These are phyloP conservation scores for Xanthia icteritia DNA, from an alignment of 2,888 invertebrate genomes.

Conservation along the genomic window DNA sequence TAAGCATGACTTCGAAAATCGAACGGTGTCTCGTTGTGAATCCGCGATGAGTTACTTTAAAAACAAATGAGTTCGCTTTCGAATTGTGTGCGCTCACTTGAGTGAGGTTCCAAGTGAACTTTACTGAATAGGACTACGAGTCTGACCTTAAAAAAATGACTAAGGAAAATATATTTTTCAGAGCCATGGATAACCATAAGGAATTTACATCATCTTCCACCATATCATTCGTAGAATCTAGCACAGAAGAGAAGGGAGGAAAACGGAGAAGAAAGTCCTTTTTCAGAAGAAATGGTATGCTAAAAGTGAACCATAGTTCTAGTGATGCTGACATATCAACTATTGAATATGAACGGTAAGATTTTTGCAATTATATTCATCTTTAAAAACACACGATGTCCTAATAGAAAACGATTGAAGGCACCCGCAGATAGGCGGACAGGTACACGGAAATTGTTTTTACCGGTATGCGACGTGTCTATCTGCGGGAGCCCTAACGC, in stretches of 20 bases:
- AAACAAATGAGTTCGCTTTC: neutral
- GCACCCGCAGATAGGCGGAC: too few species aligned
- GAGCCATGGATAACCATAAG: slow-evolving; percentile 68
- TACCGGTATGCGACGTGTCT: too few species aligned
- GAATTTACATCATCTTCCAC: slow-evolving; percentile 75
- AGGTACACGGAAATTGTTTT: too few species aligned
- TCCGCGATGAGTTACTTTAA: neutral
- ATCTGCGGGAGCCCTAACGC: neutral
- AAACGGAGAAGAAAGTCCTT: slow-evolving; percentile 54
- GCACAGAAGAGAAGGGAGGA: slow-evolving; percentile 66
- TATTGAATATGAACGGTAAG: slow-evolving; percentile 75
- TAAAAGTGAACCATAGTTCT: slow-evolving; percentile 72
- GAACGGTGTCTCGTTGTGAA: neutral
- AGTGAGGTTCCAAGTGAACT: neutral
- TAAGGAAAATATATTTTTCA: slow-evolving; percentile 18
- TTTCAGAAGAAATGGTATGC: slow-evolving; percentile 67
- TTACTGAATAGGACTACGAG: neutral
- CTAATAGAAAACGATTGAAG: neutral
- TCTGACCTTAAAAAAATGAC: neutral
- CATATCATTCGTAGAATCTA: slow-evolving; percentile 76
- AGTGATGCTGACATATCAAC: slow-evolving; percentile 79
- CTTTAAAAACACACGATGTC: neutral
- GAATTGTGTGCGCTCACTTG: neutral
- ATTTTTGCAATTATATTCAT: neutral
- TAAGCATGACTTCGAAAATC: neutral